These are phyloP conservation scores for Gambusia affinis DNA, from an alignment of 2,113 vertebrate genomes.

Conservation along the genomic window DNA sequence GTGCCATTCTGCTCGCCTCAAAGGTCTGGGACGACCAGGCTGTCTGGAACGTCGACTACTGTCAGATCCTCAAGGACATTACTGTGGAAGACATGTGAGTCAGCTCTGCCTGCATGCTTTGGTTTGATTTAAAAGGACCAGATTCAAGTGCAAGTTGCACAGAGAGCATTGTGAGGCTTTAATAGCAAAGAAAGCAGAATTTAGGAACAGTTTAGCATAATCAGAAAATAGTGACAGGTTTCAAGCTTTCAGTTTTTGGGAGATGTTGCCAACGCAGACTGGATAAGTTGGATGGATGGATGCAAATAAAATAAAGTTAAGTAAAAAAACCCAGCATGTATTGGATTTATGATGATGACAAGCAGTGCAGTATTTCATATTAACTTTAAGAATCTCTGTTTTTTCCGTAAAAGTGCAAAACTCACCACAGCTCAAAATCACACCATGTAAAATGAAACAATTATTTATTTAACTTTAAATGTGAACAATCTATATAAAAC, in stretches of 20 bases:
- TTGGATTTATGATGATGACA: neutral
- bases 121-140: neutral
- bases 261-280: neutral
- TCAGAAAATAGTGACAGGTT: neutral
- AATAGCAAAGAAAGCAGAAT: neutral
- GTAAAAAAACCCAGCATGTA: too few relatives aligned
- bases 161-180: neutral
- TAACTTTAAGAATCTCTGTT: neutral
- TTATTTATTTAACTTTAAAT: too few relatives aligned
- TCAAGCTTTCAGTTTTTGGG: neutral
- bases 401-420: neutral
- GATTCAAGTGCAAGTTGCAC: neutral
- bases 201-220: neutral
- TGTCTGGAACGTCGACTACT: conserved; percentile 98
- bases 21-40: conserved; percentile 99
- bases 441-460: too few relatives aligned
- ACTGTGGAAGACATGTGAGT: conserved; percentile 98
- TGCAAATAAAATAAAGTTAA: neutral
- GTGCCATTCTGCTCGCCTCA: conserved; percentile 93
- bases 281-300: neutral
- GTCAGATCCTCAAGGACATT: conserved; percentile 98
- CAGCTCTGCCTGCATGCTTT: neutral
- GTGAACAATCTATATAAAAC: too few relatives aligned
- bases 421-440: neutral
- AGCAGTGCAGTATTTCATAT: neutral